Evolutionary conservation across 2,113 vertebrate genomes (phyloP).

Genomic region (Chelonoidis abingdonii): DNA sequence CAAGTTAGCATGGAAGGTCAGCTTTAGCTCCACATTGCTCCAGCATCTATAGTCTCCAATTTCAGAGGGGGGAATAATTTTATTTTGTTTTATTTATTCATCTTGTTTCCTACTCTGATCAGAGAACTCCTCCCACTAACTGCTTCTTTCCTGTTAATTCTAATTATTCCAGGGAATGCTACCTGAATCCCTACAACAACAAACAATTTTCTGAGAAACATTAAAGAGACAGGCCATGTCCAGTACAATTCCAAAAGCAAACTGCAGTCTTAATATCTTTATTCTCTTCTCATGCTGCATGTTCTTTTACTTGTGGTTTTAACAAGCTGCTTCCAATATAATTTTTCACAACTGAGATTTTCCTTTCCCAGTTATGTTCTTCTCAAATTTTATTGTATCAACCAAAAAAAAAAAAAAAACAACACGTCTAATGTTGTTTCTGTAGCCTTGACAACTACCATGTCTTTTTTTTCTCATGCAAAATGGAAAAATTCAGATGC

Average conservation of each 20-base stretch:
- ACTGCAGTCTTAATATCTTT: background rate
- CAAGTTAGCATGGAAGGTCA: constrained; percentile 39
- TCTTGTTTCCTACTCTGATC: constrained; percentile 64
- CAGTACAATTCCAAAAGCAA: constrained; percentile 13
- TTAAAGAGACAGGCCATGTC: constrained; percentile 14
- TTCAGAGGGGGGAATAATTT: background rate
- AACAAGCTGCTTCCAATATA: background rate
- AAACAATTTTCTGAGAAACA: constrained; percentile 30
- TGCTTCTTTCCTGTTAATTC: constrained; percentile 61
- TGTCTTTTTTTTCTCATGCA: constrained; percentile 61
- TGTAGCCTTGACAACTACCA: constrained; percentile 52
- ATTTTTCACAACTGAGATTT: constrained; percentile 47
- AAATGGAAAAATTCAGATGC: constrained; percentile 65
- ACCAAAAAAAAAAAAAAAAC: constrained; percentile 55
- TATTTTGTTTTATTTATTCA: constrained; percentile 67
- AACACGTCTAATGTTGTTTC: constrained; percentile 53
- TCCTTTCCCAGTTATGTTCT: constrained; percentile 51
- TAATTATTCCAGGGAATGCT: constrained; percentile 69
- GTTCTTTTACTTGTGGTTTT: constrained; percentile 21
- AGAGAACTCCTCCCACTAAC: constrained; percentile 26
- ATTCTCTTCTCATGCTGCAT: background rate
- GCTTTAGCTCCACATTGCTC: constrained; percentile 28
- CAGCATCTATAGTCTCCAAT: constrained; percentile 44
- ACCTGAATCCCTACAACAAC: background rate
- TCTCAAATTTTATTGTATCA: constrained; percentile 57